Evolutionary conservation across 2,113 vertebrate genomes (phyloP), one percentile per base, ranked within the genome.

Genomic region (Morphnarchus princeps): DNA sequence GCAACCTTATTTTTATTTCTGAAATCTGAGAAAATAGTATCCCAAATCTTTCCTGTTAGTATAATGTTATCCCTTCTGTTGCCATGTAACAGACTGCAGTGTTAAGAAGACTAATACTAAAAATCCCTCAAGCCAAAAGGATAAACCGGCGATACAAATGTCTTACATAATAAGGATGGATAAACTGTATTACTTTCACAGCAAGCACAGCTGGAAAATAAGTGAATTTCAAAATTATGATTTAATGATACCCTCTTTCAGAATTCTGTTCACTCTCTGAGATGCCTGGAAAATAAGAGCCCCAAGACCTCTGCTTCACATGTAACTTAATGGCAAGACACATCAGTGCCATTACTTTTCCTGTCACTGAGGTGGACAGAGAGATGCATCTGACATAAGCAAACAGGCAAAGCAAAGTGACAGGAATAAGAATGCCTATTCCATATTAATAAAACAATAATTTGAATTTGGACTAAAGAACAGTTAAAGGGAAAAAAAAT

Each of bases 221-320:
- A 89, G 54, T 78, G 71, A 97, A 95, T 71, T 94, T 84, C 43
- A 95, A 97, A 94, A 96, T 91, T 82, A 87, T 67, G 38, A 94
- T 76, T 94, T 96, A 96, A 94, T 91, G 81, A 93, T 87, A 95
- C 2, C 58, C 20, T 93, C 77, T 66, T 95, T 93, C 76, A 80
- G 77, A 76, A 93, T 92, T 92, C 83, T 89, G 61, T 61, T 96
- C 76, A 69, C 26, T 83, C 67, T 91, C 38, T 93, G n/a, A 80
- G 62, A 74, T 50, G 62, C 73, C 59, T 67, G 85, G 69, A 78
- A 97, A 97, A 97, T 13, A 69, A 88, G 94, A 50, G 57, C 74
- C 80, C 31, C 49, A 55, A 76, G 63, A 74, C 17, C 59, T 91
- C 61, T 66, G 71, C 65, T 62, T 85, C 69, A 87, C 52, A 80